These are phyloP conservation scores for Diplosoma virens DNA, from an alignment of 23 tunicate species.

Conservation along the genomic window DNA sequence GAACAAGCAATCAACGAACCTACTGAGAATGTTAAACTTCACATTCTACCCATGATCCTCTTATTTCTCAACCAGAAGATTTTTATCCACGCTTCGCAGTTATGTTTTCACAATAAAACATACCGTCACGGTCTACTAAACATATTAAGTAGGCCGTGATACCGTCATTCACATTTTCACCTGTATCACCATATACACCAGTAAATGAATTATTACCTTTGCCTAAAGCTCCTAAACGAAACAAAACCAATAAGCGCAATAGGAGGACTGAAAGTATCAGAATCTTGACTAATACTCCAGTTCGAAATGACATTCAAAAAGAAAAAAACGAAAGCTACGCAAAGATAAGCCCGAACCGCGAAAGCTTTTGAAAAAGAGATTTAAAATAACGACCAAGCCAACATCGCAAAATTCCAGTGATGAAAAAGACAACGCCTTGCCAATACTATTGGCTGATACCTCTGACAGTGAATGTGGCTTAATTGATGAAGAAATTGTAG, in stretches of 20 bases:
- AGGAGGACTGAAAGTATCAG: slow-evolving; percentile 10
- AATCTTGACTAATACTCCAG: slow-evolving; percentile 10
- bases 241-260: neutral
- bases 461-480: slow-evolving; percentile 1
- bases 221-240: slow-evolving; percentile 13
- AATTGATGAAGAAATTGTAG: slow-evolving; percentile 1
- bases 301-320: slow-evolving; percentile 1
- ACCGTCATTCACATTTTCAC: no score
- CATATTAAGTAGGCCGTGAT: no score
- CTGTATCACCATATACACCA: neutral
- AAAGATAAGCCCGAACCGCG: neutral
- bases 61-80: neutral
- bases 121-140: neutral
- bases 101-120: neutral
- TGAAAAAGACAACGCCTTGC: neutral
- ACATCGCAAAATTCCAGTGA: slow-evolving; percentile 6
- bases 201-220: neutral
- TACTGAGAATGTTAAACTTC: neutral
- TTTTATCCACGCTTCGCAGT: slow-evolving; percentile 2
- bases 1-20: neutral
- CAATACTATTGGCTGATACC: slow-evolving; percentile 8
- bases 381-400: neutral
- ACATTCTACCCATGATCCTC: neutral
- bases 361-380: neutral
- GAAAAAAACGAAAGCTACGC: neutral